Base-by-base conservation (phyloP, 2,113 vertebrate genomes). In the Ranitomeya imitator region DNA sequence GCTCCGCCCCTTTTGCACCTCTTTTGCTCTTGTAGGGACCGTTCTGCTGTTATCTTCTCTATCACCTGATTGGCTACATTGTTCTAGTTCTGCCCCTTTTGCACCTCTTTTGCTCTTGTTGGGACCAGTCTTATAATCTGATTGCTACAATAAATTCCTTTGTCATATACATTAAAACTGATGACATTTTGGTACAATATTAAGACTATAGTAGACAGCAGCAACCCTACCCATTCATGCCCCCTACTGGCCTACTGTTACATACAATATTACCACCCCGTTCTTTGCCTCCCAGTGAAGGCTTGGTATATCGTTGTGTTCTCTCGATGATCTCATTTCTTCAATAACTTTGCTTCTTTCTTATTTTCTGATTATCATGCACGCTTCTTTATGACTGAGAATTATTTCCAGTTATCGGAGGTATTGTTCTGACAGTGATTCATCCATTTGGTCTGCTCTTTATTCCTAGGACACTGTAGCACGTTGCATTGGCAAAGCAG, bases 401-500 rank as follows among this genome's bases (percentile, higher is more conserved):
- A 65, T 80, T 52, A 67, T 74, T 74, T 6, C 0, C 85, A 89
- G 86, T 54, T 21, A 0, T 11, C 77, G 52, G 18, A 79, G 1
- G 1, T 67, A 0, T 15, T 90, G 80, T 89, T 89, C 55, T 0
- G 1, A 77, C 0, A 0, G 52, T 60, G 88, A 16, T 76, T 90
- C n/a, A 51, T 89, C 89, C 31, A 18, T 0, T 1, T 84, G 57
- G 45, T 85, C 81, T 85, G 82, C 37, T 90, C 57, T 59, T n/a
- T 80, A 67, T 90, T 91, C 86, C 74, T 89, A 57, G 45, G 73
- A 71, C 81, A 61, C 88, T 57, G n/a, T 31, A 60, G 82, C 87
- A 59, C 81, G 76, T 79, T 79, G 79, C 60, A 55, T 81, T 63
- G 37, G 55, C 87, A 84, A 84, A 84, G 80, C 87, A 89, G 52